Evolutionary conservation across 2,888 invertebrate species (phyloP).

Genomic region (Odontocolon sp.): DNA sequence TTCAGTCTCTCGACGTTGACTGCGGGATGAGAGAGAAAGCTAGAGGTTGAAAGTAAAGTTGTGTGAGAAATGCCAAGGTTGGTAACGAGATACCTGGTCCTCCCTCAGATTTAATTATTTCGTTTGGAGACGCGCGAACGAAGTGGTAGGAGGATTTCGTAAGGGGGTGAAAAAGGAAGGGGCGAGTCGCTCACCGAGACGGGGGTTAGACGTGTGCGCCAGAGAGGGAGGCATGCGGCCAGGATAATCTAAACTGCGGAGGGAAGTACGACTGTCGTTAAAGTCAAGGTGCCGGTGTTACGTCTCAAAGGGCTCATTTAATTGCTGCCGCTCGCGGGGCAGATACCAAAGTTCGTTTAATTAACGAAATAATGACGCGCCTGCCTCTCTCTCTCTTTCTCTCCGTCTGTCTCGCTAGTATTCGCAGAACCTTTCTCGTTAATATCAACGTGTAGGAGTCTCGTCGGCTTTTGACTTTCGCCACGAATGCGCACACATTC

Average conservation of each 20-base stretch:
- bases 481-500: conserved; percentile 3
- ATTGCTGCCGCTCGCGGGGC: conserved; percentile 68
- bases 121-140: conserved; percentile 43
- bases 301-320: conserved; percentile 72
- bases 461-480: conserved; percentile 14
- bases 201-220: not conserved
- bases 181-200: conserved; percentile 20
- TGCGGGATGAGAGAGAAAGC: not conserved
- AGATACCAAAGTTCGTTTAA: conserved; percentile 76
- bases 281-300: conserved; percentile 70
- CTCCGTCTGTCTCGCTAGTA: conserved; percentile 43
- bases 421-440: not conserved
- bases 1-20: conserved; percentile 1
- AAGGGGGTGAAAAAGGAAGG: conserved; percentile 27
- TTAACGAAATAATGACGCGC: conserved; percentile 75
- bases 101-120: conserved; percentile 64
- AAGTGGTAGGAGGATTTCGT: conserved; percentile 5
- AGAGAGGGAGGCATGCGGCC: conserved; percentile 39
- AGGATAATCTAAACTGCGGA: conserved; percentile 66
- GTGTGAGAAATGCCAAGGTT: conserved; percentile 30
- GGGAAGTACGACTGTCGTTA: conserved; percentile 66
- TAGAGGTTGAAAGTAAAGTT: conserved; percentile 40
- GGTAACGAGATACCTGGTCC: conserved; percentile 55
- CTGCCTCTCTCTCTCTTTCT: conserved; percentile 41
- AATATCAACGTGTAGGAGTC: not conserved